Base-by-base conservation (phyloP, 2,888 invertebrate genomes). In the Acrobasis repandana region DNA sequence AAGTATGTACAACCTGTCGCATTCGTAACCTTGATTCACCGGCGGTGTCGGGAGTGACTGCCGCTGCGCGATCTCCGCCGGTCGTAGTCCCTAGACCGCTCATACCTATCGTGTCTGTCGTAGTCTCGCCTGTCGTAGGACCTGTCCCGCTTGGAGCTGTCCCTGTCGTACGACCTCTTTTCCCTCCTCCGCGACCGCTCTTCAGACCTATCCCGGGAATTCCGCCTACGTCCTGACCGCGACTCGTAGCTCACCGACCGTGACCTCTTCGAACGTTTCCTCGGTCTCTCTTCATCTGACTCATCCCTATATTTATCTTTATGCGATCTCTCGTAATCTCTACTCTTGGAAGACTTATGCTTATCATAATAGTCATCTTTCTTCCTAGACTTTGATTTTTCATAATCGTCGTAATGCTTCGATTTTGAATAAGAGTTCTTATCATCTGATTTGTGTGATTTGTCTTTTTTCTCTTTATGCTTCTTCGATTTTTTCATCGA, bases 91-190 rank as follows among this genome's bases (percentile, higher is more conserved):
- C 88, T 88, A 87, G 77, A 78, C 74, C 90, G 88, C 79, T 87
- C 90, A 89, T 90, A 88, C 89, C 86, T 88, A 85, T 90, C 88
- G 75, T 83, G 75, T 74, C 75, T 81, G 73, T 82, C 80, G 77
- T 80, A 70, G 65, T 74, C 76, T n/a, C 67, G 67, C 50, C 65
- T 72, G 61, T 78, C 80, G 78, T 82, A 75, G 62, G 82, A 82
- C 69, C 79, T 74, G 66, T 82, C 82, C 64, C 79, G 77, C 65
- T 82, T 77, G 73, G 75, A 72, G 63, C 78, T 74, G 58, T 81
- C 82, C 77, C 82, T 76, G 65, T 82, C 84, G 75, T 80, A 76
- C 49, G 83, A 84, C 63, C 78, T 69, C 69, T 75, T 81, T 68
- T 82, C 83, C 63, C 82, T 72, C 64, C 80, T 71, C 65, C 81